Evolutionary conservation across 2,888 invertebrate species (phyloP), one percentile per base, ranked within the genome.

Genomic region (Drosophila merina): DNA sequence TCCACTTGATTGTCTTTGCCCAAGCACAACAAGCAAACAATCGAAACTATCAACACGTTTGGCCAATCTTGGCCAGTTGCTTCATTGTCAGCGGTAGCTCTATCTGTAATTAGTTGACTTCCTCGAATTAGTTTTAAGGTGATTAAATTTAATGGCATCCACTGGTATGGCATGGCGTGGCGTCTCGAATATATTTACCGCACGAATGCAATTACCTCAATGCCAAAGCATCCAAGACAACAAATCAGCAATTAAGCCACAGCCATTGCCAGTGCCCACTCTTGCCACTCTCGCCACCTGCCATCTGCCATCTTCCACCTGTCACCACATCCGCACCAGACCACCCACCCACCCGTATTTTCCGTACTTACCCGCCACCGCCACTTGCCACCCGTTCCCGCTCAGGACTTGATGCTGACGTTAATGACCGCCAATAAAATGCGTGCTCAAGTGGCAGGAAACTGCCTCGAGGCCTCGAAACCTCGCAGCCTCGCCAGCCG

Each of bases 351-450:
- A 28, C 30, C 30, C 3, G 10, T 10, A 28, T 6, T 28, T 28
- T 28, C 28, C 6, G 28, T 4, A 28, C 28, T 6, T 28, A 0
- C 3, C 20, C 31, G 5, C 10, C 20, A 20, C 20, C 2, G 20
- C 20, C 30, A 26, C 38, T 38, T 9, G 36, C 42, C 44, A 44
- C 58, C 20, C 20, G 36, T 14, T n/a, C 10, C 33, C 50, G 45
- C 48, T 12, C 45, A 47, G 55, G 50, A 63, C 70, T 70, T 42
- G 47, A 55, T 28, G 56, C 54, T 85, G 82, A 87, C 82, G 85
- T 82, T 82, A 82, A 82, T 82, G 82, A 82, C 82, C 87, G 86
- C 66, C 82, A 87, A 82, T 82, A 87, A 82, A 82, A 78, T 82
- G 79, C 82, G 85, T 82, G 82, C 87, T 76, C 72, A 82, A 82